Evolutionary conservation across 2,797 vertebrate genomes (phyloP), one percentile per base, ranked within the genome.

Genomic region (Anguilla megastoma): DNA sequence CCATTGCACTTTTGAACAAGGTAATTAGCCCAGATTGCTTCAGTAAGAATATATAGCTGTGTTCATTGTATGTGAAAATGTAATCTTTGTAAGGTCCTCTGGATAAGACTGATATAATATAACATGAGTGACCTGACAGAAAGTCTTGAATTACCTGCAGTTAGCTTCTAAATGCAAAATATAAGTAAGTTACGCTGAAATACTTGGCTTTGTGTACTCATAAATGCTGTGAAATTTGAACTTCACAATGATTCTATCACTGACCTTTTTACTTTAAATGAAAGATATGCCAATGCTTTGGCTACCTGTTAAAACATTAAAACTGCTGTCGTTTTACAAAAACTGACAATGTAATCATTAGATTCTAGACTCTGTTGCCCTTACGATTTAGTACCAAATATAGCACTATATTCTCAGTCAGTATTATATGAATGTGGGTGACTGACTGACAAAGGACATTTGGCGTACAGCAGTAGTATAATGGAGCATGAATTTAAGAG

Each of bases 221-320:
- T 14, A 36, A 74, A 74, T 74, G 27, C n/a, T 71, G 69, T 30
- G 69, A 14, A 71, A 71, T 71, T 71, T 71, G 69, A 71, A 71
- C 30, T 71, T 1, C 33, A 12, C 30, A 16, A 16, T 12, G 12
- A 33, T 33, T 33, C 10, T 33, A 30, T 74, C 8, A 30, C 27
- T 33, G 69, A 74, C 30, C 12, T 74, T 69, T 69, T 24, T 9
- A 27, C n/a, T 24, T 66, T n/a, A 2, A 16, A 30, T 33, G 30
- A 74, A 74, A 30, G 8, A 10, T 33, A 41, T 79, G 27, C 36
- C 3, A 30, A 7, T 41, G 74, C 45, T 79, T 45, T 79, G 12
- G 16, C 33, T 18, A 45, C 74, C 74, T 79, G 0, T 6, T 45
- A 9, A 76, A 76, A 76, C 1, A 12, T 76, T 4, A 33, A 30